A percentile compares a stretch with the other conserved stretches of the same genome.
These are phyloP conservation scores for Leuciscus waleckii DNA, from an alignment of 2,797 vertebrate genomes.

Conservation along the genomic window DNA sequence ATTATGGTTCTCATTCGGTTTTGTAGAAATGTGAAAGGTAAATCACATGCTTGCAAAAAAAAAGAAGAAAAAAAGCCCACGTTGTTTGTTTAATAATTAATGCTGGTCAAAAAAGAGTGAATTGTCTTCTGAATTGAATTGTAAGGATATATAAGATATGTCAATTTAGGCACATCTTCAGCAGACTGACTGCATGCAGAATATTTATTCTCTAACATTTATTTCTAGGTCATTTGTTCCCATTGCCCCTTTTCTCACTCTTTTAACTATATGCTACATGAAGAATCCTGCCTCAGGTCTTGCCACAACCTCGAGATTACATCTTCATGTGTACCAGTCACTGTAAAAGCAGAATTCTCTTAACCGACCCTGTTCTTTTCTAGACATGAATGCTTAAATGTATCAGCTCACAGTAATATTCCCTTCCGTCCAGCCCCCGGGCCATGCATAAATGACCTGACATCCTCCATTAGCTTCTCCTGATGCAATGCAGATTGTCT, in stretches of 20 bases:
- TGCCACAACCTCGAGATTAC: slow-evolving; percentile 24
- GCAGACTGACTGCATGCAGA: not conserved
- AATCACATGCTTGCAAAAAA: not conserved
- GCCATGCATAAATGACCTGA: slow-evolving; percentile 34
- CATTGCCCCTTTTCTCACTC: slow-evolving; percentile 6
- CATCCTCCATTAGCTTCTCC: slow-evolving; percentile 32
- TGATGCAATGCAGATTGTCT: slow-evolving; percentile 30
- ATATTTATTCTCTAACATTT: not conserved
- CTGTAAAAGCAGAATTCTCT: slow-evolving; percentile 1
- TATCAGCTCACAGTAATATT: slow-evolving; percentile 3
- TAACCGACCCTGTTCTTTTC: not conserved
- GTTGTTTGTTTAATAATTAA: slow-evolving; percentile 11
- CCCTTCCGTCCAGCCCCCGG: not conserved
- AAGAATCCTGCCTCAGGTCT: not conserved
- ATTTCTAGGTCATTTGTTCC: slow-evolving; percentile 12
- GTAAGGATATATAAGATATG: not conserved
- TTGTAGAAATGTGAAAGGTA: not conserved
- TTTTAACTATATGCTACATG: slow-evolving; percentile 1
- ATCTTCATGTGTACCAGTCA: slow-evolving; percentile 1
- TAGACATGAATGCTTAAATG: not conserved
- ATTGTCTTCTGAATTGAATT: not conserved
- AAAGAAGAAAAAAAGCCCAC: not conserved
- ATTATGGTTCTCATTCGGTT: slow-evolving; percentile 10
- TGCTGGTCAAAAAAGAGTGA: not conserved
- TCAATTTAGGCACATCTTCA: not conserved